A percentile compares a stretch with the other conserved stretches of the same genome.
Evolutionary conservation across 2,888 invertebrate genomes (phyloP).

Genomic region (Patella pellucida): DNA sequence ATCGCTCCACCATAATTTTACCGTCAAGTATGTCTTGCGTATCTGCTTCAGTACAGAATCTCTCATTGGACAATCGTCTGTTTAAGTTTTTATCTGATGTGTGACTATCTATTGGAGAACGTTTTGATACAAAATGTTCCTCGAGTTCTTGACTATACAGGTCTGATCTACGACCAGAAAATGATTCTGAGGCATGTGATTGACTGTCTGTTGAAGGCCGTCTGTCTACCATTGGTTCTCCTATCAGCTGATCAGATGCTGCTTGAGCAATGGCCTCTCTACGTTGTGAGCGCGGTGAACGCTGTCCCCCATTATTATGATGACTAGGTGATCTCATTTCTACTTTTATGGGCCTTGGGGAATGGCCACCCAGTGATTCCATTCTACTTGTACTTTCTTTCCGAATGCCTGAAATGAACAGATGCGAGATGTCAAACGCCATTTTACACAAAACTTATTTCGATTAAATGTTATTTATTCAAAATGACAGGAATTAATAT

Average conservation of each 20-base stretch:
- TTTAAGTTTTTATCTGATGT: neutral
- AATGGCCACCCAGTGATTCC: neutral
- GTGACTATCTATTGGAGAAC: neutral
- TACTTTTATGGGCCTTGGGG: neutral
- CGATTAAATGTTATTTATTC: too few species aligned
- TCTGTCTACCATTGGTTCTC: conserved; percentile 6
- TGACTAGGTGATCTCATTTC: neutral
- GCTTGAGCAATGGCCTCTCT: conserved; percentile 4
- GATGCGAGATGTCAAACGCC: too few species aligned
- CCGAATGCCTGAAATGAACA: neutral
- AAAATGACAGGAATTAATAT: too few species aligned
- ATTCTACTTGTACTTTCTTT: neutral
- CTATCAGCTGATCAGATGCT: neutral
- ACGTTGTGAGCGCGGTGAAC: neutral
- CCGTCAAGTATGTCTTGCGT: neutral
- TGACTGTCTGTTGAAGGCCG: neutral
- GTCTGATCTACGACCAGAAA: neutral
- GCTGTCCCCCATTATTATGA: neutral
- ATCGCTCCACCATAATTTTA: neutral
- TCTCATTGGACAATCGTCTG: neutral
- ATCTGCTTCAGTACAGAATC: neutral
- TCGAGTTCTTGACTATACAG: neutral
- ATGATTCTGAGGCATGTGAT: neutral
- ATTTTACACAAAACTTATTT: too few species aligned
- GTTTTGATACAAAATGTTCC: neutral